Evolutionary conservation across 2,797 vertebrate species (phyloP).

Genomic region (Danio kyathit): DNA sequence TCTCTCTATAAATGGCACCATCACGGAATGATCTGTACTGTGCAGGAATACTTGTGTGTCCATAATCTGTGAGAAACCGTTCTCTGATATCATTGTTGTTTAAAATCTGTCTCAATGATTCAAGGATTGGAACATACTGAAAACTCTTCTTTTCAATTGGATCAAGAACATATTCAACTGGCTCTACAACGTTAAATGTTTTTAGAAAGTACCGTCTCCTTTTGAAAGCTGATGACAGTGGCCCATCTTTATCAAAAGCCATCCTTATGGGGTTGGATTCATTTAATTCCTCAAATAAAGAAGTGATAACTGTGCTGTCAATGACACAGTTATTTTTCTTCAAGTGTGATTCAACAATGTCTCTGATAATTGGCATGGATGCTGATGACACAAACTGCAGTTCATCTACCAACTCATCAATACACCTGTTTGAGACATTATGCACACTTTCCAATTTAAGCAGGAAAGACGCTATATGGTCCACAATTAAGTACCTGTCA

Average conservation of each 20-base stretch:
- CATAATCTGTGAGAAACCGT: background rate
- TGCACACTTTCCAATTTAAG: slow-evolving; percentile 39
- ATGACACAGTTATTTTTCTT: slow-evolving; percentile 35
- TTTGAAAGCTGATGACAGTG: slow-evolving; percentile 8
- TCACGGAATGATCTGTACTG: slow-evolving; percentile 30
- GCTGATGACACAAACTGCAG: slow-evolving; percentile 44
- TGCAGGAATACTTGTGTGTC: slow-evolving; percentile 8
- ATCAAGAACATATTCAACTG: slow-evolving; percentile 7
- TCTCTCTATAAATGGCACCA: slow-evolving; percentile 24
- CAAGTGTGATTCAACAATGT: slow-evolving; percentile 37
- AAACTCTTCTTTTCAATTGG: background rate
- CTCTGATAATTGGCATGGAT: slow-evolving; percentile 30
- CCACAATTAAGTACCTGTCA: no score
- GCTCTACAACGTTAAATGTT: slow-evolving; percentile 3
- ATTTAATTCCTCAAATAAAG: slow-evolving; percentile 30
- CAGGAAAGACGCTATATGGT: slow-evolving; percentile 11
- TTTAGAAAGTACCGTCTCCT: slow-evolving; percentile 1
- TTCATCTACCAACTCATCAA: slow-evolving; percentile 39
- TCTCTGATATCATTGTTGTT: slow-evolving; percentile 11
- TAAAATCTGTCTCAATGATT: background rate
- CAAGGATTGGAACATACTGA: background rate
- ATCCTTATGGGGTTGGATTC: slow-evolving; percentile 40
- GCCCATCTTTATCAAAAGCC: slow-evolving; percentile 29
- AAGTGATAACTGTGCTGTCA: slow-evolving; percentile 15
- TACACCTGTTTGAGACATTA: slow-evolving; percentile 45